These are phyloP conservation scores for Choloepus didactylus DNA, from an alignment of 2,797 vertebrate species.

Conservation along the genomic window DNA sequence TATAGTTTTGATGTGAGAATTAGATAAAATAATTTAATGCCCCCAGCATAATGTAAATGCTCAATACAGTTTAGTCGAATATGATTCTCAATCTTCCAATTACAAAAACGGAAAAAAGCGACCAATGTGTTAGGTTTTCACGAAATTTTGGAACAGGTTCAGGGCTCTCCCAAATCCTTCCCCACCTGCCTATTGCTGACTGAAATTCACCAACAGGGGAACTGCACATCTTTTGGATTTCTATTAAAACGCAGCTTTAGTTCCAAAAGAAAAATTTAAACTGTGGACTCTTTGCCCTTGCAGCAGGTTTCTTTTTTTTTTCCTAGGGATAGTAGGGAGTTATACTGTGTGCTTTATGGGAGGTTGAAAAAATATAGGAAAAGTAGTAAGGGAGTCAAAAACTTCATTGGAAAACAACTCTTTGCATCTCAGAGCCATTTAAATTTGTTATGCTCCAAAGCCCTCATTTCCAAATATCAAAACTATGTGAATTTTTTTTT, in stretches of 20 bases:
- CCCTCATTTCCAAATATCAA: slow-evolving; percentile 29
- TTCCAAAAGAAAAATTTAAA: neutral
- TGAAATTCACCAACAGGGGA: neutral
- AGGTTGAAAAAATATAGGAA: neutral
- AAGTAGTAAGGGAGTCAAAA: neutral
- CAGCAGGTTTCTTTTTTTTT: neutral
- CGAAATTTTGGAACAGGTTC: neutral
- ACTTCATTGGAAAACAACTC: neutral
- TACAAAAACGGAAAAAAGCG: neutral
- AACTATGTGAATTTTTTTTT: neutral
- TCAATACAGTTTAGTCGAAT: neutral
- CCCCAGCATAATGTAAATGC: neutral
- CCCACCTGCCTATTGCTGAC: neutral
- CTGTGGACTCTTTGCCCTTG: neutral
- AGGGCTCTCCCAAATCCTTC: neutral
- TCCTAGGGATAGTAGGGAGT: neutral
- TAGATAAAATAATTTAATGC: neutral
- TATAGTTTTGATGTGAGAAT: neutral
- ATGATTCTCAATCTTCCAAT: neutral
- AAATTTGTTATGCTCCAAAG: neutral
- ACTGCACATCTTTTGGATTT: neutral
- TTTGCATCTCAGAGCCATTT: slow-evolving; percentile 17
- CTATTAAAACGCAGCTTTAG: neutral
- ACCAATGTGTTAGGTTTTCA: neutral
- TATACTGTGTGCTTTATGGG: neutral